Percentiles rank a stretch among this genome's conserved stretches.
Evolutionary conservation across 2,888 invertebrate species (phyloP).

Genomic region (Hypomecis punctinalis): DNA sequence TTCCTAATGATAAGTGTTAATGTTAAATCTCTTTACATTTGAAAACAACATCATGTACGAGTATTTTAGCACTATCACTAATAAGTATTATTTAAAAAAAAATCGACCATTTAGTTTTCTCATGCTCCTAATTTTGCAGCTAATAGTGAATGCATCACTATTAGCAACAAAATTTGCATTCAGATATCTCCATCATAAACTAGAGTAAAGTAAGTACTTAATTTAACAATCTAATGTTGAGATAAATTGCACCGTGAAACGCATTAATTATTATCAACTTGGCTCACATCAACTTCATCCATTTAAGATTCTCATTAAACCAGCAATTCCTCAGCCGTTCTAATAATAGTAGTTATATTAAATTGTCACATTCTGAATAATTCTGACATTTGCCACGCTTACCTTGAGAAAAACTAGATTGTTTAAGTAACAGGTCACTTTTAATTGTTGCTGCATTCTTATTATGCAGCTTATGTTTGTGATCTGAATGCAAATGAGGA

Average conservation of each 20-base stretch:
- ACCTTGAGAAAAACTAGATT: constrained; percentile 61
- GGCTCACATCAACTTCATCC: constrained; percentile 3
- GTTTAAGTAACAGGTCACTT: constrained; percentile 49
- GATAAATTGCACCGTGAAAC: not conserved
- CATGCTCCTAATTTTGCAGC: not conserved
- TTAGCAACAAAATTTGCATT: not conserved
- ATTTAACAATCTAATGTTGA: constrained; percentile 1
- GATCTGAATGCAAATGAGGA: constrained; percentile 18
- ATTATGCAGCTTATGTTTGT: constrained; percentile 21
- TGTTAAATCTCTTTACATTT: no score
- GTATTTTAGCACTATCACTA: no score
- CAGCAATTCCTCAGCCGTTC: constrained; percentile 5
- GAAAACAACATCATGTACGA: no score
- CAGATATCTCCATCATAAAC: not conserved
- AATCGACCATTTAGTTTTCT: no score
- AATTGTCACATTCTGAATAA: constrained; percentile 38
- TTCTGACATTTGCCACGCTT: constrained; percentile 33
- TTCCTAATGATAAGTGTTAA: no score
- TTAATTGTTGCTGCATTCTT: constrained; percentile 45
- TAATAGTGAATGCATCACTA: not conserved
- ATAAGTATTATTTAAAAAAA: no score
- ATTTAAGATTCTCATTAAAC: constrained; percentile 13
- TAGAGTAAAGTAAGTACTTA: not conserved
- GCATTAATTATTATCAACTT: constrained; percentile 7
- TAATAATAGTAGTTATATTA: constrained; percentile 22